phyloP scores from a whole-genome alignment of 2,797 vertebrate genomes.

The Parauchenoglanis punctatus region DNA sequence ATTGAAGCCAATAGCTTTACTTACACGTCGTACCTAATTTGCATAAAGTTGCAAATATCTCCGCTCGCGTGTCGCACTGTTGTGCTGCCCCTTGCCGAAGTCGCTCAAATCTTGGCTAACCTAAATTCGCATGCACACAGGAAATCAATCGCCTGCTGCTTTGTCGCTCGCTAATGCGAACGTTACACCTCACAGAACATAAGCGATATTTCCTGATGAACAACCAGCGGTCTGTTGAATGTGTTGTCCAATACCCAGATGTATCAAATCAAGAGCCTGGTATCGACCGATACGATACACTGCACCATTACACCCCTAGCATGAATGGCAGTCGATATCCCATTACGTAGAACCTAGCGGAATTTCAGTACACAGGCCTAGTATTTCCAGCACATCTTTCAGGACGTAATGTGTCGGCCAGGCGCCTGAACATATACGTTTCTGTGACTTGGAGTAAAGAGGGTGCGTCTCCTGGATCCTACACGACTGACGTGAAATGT shows the following conservation, averaged over 20 bases:
- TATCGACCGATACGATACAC: not conserved
- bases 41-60: not conserved
- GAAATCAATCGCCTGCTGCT: not conserved
- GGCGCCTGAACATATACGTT: not conserved
- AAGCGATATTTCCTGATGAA: not conserved
- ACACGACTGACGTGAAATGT: not conserved
- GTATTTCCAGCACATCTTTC: not conserved
- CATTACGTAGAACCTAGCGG: not conserved
- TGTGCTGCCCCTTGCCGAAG: not conserved
- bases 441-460: not conserved
- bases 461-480: slow-evolving; percentile 12
- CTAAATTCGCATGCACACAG: no score
- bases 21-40: not conserved
- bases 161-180: not conserved
- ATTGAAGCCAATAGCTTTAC: not conserved
- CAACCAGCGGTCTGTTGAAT: not conserved
- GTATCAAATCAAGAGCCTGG: not conserved
- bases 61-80: not conserved
- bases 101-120: not conserved
- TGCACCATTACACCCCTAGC: not conserved
- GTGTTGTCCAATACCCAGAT: not conserved
- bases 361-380: not conserved
- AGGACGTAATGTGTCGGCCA: not conserved
- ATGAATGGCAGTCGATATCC: not conserved
- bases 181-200: not conserved